Base-by-base conservation (phyloP, 2,888 invertebrate genomes). In the Uloborus plumipes region DNA sequence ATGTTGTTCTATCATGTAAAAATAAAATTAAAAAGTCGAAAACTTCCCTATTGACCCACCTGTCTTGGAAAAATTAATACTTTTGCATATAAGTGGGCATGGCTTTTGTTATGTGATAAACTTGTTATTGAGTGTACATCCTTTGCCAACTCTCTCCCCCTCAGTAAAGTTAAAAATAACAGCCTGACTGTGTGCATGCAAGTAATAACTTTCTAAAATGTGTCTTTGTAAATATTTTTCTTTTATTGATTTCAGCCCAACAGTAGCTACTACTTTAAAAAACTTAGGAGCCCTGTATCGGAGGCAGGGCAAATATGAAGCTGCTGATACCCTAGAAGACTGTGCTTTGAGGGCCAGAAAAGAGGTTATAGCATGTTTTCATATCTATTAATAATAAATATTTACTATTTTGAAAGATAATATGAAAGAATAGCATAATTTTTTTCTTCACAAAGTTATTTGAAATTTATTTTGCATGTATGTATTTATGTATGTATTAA, bases 261-360 rank as follows among this genome's bases (percentile, higher is more conserved):
- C 98, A 0, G 97, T 98, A 55, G 97, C 98, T 20, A 99, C 99
- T 22, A 99, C 99, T 0, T 91, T 99, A 86, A 99, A 98, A 91
- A 99, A 99, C 91, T 92, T 99, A 83, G 98, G 98, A 85, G 98
- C 99, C 26, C 93, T 99, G 66, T 99, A 99, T 90, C 93, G 99
- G 88, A 93, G 99, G 85, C 99, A 99, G 91, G 98, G 99, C 87
- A 99, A 99, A 91, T 99, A 97, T 90, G 98, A 99, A 90, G 99
- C 99, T 11, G 99, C 99, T 0, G 99, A 99, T 90, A 98, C 98
- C 0, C 92, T 99, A 47, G 99, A 99, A 89, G 99, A 99, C 91
- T 99, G 98, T 91, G 98, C 98, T 55, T 91, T 98, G 87, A 93
- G 98, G 88, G 97, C 97, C 89, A 93, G 97, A 90, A 97, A 96